Percentiles rank a stretch among this genome's conserved stretches.
Conservation (phyloP, 2,113 vertebrate species). For the Pungitius pungitius region DNA sequence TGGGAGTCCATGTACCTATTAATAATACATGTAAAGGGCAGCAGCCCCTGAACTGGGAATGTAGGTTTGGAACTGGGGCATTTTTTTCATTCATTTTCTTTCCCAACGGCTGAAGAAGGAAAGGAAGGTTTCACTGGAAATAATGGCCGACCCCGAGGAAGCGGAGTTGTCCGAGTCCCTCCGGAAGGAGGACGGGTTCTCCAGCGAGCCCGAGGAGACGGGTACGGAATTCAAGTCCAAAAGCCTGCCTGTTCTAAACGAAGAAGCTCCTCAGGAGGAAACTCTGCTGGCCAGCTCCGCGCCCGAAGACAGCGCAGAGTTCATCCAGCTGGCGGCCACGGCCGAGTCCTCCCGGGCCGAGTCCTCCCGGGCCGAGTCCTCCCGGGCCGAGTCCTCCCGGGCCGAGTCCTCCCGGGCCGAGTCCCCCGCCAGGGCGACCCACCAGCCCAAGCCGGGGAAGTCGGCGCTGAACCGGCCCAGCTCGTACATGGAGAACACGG, state of each 20-base stretch:
- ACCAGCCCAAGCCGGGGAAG: slow-evolving; percentile 69
- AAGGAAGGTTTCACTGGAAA: slow-evolving; percentile 16
- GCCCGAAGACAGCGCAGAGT: slow-evolving; percentile 68
- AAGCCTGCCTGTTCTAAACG: slow-evolving; percentile 83
- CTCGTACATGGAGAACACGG: slow-evolving; percentile 65
- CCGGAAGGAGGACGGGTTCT: slow-evolving; percentile 57
- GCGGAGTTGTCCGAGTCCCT: slow-evolving; percentile 69
- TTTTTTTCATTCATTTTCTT: background rate
- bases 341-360: slow-evolving; percentile 52
- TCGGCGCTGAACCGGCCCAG: slow-evolving; percentile 69
- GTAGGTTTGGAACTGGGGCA: slow-evolving; percentile 7
- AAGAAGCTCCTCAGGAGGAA: slow-evolving; percentile 63
- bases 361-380: slow-evolving; percentile 55
- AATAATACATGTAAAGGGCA: slow-evolving; percentile 50
- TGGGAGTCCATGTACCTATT: slow-evolving; percentile 46
- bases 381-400: slow-evolving; percentile 51
- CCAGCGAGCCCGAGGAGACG: slow-evolving; percentile 66
- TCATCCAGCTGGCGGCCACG: slow-evolving; percentile 55
- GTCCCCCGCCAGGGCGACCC: slow-evolving; percentile 53
- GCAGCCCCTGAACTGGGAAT: slow-evolving; percentile 52
- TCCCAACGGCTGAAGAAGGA: slow-evolving; percentile 7
- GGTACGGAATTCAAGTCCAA: slow-evolving; percentile 75
- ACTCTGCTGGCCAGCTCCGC: slow-evolving; percentile 58
- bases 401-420: slow-evolving; percentile 52
- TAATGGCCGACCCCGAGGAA: slow-evolving; percentile 74